phyloP scores from a whole-genome alignment of 2,113 vertebrate species.

The Anolis carolinensis region DNA sequence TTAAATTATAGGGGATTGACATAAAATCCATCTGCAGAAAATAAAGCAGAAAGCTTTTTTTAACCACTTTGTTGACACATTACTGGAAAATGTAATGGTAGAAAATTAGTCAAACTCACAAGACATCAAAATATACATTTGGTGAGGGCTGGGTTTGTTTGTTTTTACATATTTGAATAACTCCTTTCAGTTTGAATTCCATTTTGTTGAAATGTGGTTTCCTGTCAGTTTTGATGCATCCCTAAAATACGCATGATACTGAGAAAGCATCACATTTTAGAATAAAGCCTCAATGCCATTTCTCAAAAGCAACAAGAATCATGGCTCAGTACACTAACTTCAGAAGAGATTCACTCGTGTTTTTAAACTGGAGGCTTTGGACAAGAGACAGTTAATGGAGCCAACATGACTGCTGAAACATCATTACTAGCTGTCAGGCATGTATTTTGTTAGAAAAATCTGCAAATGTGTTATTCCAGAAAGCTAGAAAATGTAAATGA shows the following conservation, averaged over 20 bases:
- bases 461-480: too few relatives aligned
- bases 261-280: background rate
- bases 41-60: background rate
- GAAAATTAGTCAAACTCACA: background rate
- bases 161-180: slow-evolving; percentile 9
- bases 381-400: background rate
- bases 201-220: background rate
- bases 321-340: background rate
- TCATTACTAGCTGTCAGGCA: too few relatives aligned
- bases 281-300: background rate
- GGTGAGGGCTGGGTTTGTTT: background rate
- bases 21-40: slow-evolving; percentile 8
- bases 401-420: too few relatives aligned
- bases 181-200: background rate
- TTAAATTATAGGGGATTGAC: slow-evolving; percentile 23
- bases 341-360: slow-evolving; percentile 5
- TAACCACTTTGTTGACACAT: background rate
- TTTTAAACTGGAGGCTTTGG: background rate
- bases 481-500: too few relatives aligned
- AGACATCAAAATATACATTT: slow-evolving; percentile 18
- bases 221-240: background rate
- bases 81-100: slow-evolving; percentile 10
- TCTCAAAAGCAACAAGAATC: slow-evolving; percentile 28
- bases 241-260: slow-evolving; percentile 23
- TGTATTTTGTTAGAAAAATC: too few relatives aligned